These are phyloP conservation scores for Eilema sororculum DNA, from an alignment of 2,888 invertebrate genomes.

Conservation along the genomic window DNA sequence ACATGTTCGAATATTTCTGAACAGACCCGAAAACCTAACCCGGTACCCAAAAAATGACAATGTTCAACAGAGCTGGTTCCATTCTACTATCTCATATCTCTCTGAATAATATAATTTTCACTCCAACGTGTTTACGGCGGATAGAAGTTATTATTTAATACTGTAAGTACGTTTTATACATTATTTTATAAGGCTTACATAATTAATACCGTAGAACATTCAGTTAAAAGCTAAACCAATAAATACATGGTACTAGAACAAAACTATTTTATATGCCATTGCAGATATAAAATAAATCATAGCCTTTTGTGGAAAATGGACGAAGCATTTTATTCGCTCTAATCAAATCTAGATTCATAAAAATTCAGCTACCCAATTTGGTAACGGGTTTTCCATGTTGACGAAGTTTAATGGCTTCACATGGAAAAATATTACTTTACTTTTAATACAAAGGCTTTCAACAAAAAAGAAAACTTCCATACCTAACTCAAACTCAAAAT, in stretches of 20 bases:
- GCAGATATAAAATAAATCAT: slow-evolving; percentile 8
- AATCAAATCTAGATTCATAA: slow-evolving; percentile 38
- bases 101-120: no score
- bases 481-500: neutral
- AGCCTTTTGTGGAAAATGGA: slow-evolving; percentile 13
- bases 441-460: neutral
- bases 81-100: no score
- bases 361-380: slow-evolving; percentile 41
- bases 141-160: no score
- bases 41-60: no score
- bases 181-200: no score
- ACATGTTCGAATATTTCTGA: no score
- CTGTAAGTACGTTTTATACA: no score
- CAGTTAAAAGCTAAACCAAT: neutral
- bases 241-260: neutral
- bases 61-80: no score
- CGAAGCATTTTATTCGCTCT: slow-evolving; percentile 9
- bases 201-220: no score
- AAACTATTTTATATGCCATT: neutral
- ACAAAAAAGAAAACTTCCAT: slow-evolving; percentile 8
- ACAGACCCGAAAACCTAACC: no score
- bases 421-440: neutral
- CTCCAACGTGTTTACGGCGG: no score
- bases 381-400: slow-evolving; percentile 47
- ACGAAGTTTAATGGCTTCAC: slow-evolving; percentile 23